A percentile compares a stretch with the other conserved stretches of the same genome.
Evolutionary conservation across 1,140 invertebrate species (phyloP).

Genomic region (Drosophila ambigua): DNA sequence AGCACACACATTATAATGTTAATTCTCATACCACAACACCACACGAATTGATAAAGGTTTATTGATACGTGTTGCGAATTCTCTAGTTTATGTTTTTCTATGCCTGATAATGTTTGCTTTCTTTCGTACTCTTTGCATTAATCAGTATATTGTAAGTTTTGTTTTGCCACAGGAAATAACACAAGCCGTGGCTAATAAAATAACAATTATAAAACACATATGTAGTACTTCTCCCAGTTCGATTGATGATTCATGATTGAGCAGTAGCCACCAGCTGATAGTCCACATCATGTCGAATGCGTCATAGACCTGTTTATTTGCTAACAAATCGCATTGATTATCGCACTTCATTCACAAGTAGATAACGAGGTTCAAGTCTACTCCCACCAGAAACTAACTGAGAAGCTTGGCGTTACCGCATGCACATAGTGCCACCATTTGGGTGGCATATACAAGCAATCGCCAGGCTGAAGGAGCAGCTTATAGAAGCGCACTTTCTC

Average conservation of each 20-base stretch:
- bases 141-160: constrained; percentile 39
- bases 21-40: constrained; percentile 37
- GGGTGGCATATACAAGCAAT: constrained; percentile 96
- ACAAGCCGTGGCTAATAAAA: constrained; percentile 47
- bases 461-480: constrained; percentile 91
- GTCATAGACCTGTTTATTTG: constrained; percentile 50
- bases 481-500: constrained; percentile 87
- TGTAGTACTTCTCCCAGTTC: constrained; percentile 28
- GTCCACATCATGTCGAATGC: constrained; percentile 51
- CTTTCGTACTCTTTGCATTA: constrained; percentile 32
- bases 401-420: constrained; percentile 91
- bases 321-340: not conserved
- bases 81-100: constrained; percentile 11
- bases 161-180: constrained; percentile 43
- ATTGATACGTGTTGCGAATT: constrained; percentile 32
- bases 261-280: constrained; percentile 1
- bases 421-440: constrained; percentile 98
- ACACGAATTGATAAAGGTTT: constrained; percentile 48
- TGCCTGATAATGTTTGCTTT: constrained; percentile 28
- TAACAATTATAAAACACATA: constrained; percentile 38
- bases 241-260: constrained; percentile 50
- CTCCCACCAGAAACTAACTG: constrained; percentile 96
- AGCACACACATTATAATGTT: constrained; percentile 47
- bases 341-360: no score
- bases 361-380: constrained; percentile 4